A percentile compares a stretch with the other conserved stretches of the same genome.
These are phyloP conservation scores for Acleris cristana DNA, from an alignment of 2,888 invertebrate genomes.

Conservation along the genomic window DNA sequence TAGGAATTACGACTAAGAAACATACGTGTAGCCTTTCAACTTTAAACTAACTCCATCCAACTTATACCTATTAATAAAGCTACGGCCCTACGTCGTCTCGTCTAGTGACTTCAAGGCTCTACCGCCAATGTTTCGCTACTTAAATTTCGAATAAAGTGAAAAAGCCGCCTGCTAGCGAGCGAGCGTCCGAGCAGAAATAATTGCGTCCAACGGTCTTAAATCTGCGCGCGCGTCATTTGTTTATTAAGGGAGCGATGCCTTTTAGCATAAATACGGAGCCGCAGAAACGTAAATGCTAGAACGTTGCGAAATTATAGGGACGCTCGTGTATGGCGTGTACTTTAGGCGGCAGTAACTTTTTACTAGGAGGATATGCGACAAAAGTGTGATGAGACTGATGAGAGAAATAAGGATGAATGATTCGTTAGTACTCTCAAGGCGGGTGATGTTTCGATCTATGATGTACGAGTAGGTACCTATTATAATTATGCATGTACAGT, in stretches of 20 bases:
- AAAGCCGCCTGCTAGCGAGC: conserved; percentile 58
- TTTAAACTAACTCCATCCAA: not conserved
- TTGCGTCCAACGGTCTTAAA: conserved; percentile 71
- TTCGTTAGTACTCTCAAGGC: too few species aligned
- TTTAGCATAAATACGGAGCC: conserved; percentile 66
- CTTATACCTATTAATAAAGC: conserved; percentile 7
- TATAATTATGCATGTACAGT: too few species aligned
- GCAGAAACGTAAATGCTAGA: conserved; percentile 4
- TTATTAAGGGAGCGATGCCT: conserved; percentile 71
- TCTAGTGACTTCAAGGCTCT: conserved; percentile 45
- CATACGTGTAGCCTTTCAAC: too few species aligned
- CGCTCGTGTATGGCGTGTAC: not conserved
- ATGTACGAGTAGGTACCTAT: too few species aligned
- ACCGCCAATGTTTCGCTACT: conserved; percentile 48
- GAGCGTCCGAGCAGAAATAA: conserved; percentile 75
- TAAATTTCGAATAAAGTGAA: conserved; percentile 68
- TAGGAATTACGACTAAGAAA: too few species aligned
- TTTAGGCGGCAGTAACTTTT: not conserved
- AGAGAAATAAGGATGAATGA: too few species aligned
- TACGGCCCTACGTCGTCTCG: conserved; percentile 24
- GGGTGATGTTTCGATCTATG: too few species aligned
- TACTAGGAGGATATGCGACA: too few species aligned
- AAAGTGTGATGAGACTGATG: too few species aligned
- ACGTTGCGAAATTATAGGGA: conserved; percentile 9
- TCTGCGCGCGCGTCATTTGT: conserved; percentile 74